These are phyloP conservation scores for Koerneria pararmatus DNA, from an alignment of 2,888 invertebrate genomes.

Conservation along the genomic window DNA sequence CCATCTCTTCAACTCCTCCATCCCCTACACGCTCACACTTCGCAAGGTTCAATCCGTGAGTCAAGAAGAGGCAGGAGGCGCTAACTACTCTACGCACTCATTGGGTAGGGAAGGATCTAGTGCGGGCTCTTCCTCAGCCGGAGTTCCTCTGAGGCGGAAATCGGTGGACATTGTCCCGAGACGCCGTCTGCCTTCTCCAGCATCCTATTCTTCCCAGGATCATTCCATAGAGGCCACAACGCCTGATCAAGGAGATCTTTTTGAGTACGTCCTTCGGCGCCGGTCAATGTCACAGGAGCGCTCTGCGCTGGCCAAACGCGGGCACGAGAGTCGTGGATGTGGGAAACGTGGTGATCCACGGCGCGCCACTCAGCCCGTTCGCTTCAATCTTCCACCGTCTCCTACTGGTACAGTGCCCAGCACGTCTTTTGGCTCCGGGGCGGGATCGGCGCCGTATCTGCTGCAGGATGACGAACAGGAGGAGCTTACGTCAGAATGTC, in stretches of 20 bases:
- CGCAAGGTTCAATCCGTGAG: conserved; percentile 39
- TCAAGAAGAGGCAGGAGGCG: conserved; percentile 24
- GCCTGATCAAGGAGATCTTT: conserved; percentile 48
- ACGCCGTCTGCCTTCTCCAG: conserved; percentile 55
- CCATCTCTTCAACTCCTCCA: conserved; percentile 46
- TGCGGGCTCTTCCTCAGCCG: background rate
- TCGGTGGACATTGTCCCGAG: conserved; percentile 53
- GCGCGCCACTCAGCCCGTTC: conserved; percentile 59
- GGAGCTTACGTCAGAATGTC: conserved; percentile 40
- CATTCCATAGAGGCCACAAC: conserved; percentile 56
- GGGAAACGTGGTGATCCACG: conserved; percentile 59
- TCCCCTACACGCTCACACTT: conserved; percentile 60
- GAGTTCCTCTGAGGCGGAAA: conserved; percentile 38
- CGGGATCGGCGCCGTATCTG: conserved; percentile 41
- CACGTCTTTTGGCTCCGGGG: too few relatives aligned
- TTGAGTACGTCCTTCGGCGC: conserved; percentile 50
- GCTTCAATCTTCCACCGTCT: conserved; percentile 40
- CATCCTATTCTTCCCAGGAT: conserved; percentile 56
- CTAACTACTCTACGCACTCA: conserved; percentile 20
- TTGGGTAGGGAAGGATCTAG: conserved; percentile 26
- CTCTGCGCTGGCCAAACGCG: conserved; percentile 24
- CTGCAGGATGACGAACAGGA: conserved; percentile 40
- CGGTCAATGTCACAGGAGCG: conserved; percentile 49
- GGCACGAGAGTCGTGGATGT: conserved; percentile 26
- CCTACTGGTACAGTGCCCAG: conserved; percentile 17